Base-by-base conservation (phyloP, 2,888 invertebrate species). In the Lordiphosa fenestrarum region DNA sequence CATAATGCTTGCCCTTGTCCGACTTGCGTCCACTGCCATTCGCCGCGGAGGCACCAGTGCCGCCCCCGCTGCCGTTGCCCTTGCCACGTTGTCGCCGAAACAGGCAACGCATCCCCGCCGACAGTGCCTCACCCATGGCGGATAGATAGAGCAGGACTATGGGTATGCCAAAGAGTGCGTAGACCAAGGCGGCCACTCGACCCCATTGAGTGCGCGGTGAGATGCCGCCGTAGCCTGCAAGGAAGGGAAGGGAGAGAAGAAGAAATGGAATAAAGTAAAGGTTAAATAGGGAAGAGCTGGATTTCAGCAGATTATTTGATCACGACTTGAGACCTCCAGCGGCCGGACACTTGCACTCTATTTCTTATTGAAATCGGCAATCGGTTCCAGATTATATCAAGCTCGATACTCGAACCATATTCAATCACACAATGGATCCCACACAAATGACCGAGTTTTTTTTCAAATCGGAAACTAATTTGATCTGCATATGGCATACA, bases 71-170 rank as follows among this genome's bases (percentile, higher is more conserved):
- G 2, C 76, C 81, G 19, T 71, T 68, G 61, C 82, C 81, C 66
- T 87, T 87, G 19, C 76, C 81, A 0, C 88, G 85, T 38, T 86
- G 81, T n/a, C 88, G 88, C 7, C 93, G 92, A 89, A 95, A 94
- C 41, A 94, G 89, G 67, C 92, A 91, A 41, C 95, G 93, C 90
- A 96, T 94, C 81, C 92, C 93, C 48, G 94, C 91, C n/a, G 96
- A 95, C 42, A 96, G 91, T 13, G 95, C 93, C 86, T 95, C 95
- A 40, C 96, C 97, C 70, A 96, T 94, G 48, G 96, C 95, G 52
- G 96, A 95, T 53, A 97, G 91, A 89, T 97, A 97, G 51, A 97
- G 92, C 88, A 97, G 91, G 91, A 97, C 95, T 82, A 97, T 91
- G 19, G 97, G 97, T 75, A 97, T 96, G 50, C 97, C 96, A 61